Percentiles rank a stretch among this genome's conserved stretches.
Conservation (phyloP, 2,888 invertebrate species). For the Drosophila nigricruria region DNA sequence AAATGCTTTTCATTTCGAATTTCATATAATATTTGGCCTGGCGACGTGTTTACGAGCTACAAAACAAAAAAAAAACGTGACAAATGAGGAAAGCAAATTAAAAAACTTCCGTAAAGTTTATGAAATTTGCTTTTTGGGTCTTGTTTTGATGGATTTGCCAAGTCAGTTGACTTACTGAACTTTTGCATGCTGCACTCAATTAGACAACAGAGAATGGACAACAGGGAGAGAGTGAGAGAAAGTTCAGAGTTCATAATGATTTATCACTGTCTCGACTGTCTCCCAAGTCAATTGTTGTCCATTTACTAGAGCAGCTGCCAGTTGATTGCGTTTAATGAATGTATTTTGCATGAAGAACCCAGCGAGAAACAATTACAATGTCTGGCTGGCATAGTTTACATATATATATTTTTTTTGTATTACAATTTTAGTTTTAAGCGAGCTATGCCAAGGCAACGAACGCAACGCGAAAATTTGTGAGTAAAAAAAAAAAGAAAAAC, state of each 20-base stretch:
- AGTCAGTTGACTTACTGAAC: slow-evolving; percentile 6
- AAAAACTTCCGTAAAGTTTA: background rate
- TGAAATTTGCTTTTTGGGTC: slow-evolving; percentile 10
- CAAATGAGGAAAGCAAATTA: slow-evolving; percentile 19
- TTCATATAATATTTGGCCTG: slow-evolving; percentile 9
- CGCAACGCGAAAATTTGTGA: slow-evolving; percentile 13
- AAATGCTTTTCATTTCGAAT: slow-evolving; percentile 41
- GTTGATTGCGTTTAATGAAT: slow-evolving; percentile 76
- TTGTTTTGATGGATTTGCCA: slow-evolving; percentile 29
- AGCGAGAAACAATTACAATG: slow-evolving; percentile 43
- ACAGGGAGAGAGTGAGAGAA: background rate
- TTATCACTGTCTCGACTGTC: slow-evolving; percentile 67
- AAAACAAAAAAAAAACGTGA: slow-evolving; percentile 2
- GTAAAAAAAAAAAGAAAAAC: background rate
- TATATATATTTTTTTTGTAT: background rate
- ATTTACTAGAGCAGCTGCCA: slow-evolving; percentile 30
- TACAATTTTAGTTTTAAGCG: slow-evolving; percentile 30
- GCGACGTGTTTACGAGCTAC: slow-evolving; percentile 17
- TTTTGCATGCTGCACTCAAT: slow-evolving; percentile 17
- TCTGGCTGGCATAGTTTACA: slow-evolving; percentile 1
- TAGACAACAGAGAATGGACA: no score
- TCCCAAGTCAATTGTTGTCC: slow-evolving; percentile 55
- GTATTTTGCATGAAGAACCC: slow-evolving; percentile 32
- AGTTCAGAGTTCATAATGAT: slow-evolving; percentile 38
- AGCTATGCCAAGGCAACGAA: slow-evolving; percentile 28